These are phyloP conservation scores for Zelostemma sp. DNA, from an alignment of 1,140 invertebrate species.

Conservation along the genomic window DNA sequence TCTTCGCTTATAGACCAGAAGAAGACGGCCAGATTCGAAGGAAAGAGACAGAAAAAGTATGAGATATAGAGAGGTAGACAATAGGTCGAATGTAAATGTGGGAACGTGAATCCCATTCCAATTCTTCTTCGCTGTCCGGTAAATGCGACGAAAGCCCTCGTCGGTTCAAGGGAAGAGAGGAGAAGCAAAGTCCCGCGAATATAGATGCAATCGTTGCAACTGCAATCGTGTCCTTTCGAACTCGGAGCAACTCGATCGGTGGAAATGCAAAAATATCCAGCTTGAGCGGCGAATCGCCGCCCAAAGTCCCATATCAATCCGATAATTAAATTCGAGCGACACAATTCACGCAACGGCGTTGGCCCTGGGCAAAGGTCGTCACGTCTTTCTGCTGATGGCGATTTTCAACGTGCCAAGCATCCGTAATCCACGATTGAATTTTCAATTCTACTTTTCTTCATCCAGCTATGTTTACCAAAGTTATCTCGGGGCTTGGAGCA, in stretches of 20 bases:
- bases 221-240: constrained; percentile 25
- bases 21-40: constrained; percentile 38
- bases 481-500: no score
- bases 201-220: constrained; percentile 41
- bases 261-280: constrained; percentile 9
- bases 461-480: no score
- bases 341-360: constrained; percentile 46
- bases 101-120: constrained; percentile 64
- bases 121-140: constrained; percentile 53
- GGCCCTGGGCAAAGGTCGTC: constrained; percentile 56
- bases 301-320: constrained; percentile 53
- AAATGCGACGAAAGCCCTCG: constrained; percentile 35
- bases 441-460: no score
- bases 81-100: constrained; percentile 68
- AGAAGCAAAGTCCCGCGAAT: constrained; percentile 37
- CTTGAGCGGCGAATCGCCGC: constrained; percentile 11
- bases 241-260: neutral
- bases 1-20: constrained; percentile 43
- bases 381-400: constrained; percentile 51
- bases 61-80: constrained; percentile 55
- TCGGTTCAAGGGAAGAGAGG: constrained; percentile 9
- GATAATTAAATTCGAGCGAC: constrained; percentile 57
- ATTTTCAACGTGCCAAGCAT: constrained; percentile 58
- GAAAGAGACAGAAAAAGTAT: constrained; percentile 40
- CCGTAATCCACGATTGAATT: no score